Percentiles rank a stretch among this genome's conserved stretches.
These are phyloP conservation scores for Athripsodes cinereus DNA, from an alignment of 2,888 invertebrate species.

Conservation along the genomic window DNA sequence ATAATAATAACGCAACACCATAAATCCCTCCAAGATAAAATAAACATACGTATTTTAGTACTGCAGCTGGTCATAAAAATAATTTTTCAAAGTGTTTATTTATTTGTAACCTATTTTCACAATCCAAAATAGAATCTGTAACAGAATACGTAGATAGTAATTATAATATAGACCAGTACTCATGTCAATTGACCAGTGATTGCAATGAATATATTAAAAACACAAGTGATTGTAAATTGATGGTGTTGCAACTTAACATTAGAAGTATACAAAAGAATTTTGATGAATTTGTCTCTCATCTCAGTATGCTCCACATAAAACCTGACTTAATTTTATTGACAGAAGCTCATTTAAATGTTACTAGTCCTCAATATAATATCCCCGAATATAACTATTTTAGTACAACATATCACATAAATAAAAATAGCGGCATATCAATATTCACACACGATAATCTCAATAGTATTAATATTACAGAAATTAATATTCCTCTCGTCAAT, in stretches of 20 bases:
- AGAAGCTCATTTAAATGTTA: neutral
- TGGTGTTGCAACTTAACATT: neutral
- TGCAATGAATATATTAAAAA: neutral
- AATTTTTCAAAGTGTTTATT: too few relatives aligned
- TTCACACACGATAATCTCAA: too few relatives aligned
- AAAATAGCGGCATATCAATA: too few relatives aligned
- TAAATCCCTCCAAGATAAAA: too few relatives aligned
- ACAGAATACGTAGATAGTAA: neutral
- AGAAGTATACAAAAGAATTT: too few relatives aligned
- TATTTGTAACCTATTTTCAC: too few relatives aligned
- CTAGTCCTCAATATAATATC: neutral
- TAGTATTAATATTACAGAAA: neutral
- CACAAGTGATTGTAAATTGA: neutral
- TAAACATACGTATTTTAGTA: too few relatives aligned
- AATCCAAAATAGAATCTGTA: too few relatives aligned
- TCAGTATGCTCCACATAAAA: neutral
- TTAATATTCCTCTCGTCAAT: too few relatives aligned
- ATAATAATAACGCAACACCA: too few relatives aligned
- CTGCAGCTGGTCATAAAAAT: too few relatives aligned
- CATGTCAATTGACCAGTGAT: neutral
- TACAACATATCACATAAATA: too few relatives aligned
- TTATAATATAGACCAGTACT: neutral
- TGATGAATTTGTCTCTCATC: neutral
- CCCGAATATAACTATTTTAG: neutral
- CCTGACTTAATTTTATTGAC: neutral